Evolutionary conservation across 2,888 invertebrate species (phyloP), one percentile per base, ranked within the genome.

Genomic region (Drosophila conformis): DNA sequence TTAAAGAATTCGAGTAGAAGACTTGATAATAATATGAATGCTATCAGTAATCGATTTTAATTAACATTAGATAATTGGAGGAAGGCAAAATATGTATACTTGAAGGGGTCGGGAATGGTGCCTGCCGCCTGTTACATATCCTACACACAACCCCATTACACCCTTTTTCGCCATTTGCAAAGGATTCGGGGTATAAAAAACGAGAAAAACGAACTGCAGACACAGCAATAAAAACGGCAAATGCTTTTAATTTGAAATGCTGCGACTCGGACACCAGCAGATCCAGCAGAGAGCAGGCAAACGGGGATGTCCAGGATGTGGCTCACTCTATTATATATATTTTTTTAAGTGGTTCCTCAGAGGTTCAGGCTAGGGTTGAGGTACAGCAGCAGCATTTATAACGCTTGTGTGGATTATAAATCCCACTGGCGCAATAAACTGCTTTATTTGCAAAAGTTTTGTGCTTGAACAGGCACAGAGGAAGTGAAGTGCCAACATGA

Each of bases 321-420:
- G 11, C 71, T 48, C 73, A 35, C 48, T 58, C 31, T 56, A 25
- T 15, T 46, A 25, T 33, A 15, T 40, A 15, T 40, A 33, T 36
- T 49, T 63, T 73, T 86, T 73, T 56, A 87, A 79, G 82, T 72
- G 82, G 81, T 71, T 73, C 63, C 54, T 38, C 31, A 21, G 59
- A 40, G 33, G 36, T 25, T 25, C 31, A 13, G 15, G 8, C 10
- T 21, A 21, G 15, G 25, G 15, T 6, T 8, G 15, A 18, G 53
- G 8, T 15, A 10, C 31, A 35, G 25, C 29, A 51, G 42, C 38
- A 42, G 63, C 83, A 78, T 85, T 89, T 85, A 89, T 89, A 85
- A 85, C 83, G 89, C 85, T 85, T 85, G 88, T 85, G 89, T 87
- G 85, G 90, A 87, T 87, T 89, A 87, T 82, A 81, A 90, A 82